Evolutionary conservation across 2,888 invertebrate genomes (phyloP), one percentile per base, ranked within the genome.

Genomic region (Andrena chrysosceles): DNA sequence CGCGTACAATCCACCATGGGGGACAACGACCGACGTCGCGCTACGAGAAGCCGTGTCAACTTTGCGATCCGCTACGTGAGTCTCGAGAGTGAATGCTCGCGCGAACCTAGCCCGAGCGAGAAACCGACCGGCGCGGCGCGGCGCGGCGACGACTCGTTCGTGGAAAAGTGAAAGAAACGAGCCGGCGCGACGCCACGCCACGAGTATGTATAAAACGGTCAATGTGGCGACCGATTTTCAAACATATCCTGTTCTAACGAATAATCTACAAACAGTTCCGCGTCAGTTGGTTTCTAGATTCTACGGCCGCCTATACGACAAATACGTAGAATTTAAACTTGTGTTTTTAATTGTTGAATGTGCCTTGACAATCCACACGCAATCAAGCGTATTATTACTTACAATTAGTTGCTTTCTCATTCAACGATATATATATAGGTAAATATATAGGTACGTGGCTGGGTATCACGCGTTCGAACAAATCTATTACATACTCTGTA

Each of bases 81-180:
- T 87, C 89, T 89, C 88, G 90, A 90, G 89, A 92, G 91, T 89
- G 92, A 91, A 92, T 89, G 91, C 90, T 83, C 87, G 82, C 87
- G 81, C 23, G 4, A 35, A 72, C 26, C 35, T 33, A 54, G 31
- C 20, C 31, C 20, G 10, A 20, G n/a, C 70, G 35, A 52, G 29
- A 59, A 66, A 77, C 62, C 20, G 35, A 31, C n/a, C 62, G 1
- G 6, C 52, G 52, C 20, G 31, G 0, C 13, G 31, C n/a, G 5
- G n/a, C n/a, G 33, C 31, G 31, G 7, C 33, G 42, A 42, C 42
- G 29, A 54, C 23, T 31, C 10, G 48, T 54, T 29, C 33, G 54
- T 31, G 31, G 64, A 73, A 73, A 83, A 69, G 52, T 56, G 69
- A 35, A 48, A 70, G 70, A 60, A 70, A 60, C 52, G 35, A 10